These are phyloP conservation scores for Axinella damicornis DNA, from an alignment of 37 sponge, comb jelly and placozoan species.

Conservation along the genomic window DNA sequence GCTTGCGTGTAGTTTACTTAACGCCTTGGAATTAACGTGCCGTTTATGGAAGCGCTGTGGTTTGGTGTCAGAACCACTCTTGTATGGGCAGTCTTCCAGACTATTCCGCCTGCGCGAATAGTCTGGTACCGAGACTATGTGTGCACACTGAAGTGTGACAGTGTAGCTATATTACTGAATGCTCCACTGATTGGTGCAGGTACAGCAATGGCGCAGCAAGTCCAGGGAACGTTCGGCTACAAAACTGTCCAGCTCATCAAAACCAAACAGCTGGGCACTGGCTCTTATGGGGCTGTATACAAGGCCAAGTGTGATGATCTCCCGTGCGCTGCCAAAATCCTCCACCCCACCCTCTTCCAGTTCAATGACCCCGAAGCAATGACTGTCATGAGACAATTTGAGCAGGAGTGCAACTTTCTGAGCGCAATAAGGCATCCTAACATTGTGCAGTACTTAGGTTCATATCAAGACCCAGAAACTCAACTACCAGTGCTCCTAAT, in stretches of 20 bases:
- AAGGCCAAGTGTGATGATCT: not conserved
- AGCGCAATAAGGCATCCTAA: not conserved
- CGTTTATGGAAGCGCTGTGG: too few species aligned
- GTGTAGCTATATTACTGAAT: too few species aligned
- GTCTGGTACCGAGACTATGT: too few species aligned
- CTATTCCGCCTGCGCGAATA: too few species aligned
- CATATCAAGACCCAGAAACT: not conserved
- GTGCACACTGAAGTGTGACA: too few species aligned
- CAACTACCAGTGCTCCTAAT: slow-evolving; percentile 12
- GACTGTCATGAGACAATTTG: not conserved
- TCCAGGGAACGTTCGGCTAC: too few species aligned
- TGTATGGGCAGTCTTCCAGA: too few species aligned
- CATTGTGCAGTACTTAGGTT: slow-evolving; percentile 10
- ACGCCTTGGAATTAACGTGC: too few species aligned
- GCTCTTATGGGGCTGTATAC: not conserved
- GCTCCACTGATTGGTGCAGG: too few species aligned
- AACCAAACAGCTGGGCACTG: not conserved
- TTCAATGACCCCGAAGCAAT: not conserved
- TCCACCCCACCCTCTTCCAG: not conserved
- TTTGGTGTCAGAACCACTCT: too few species aligned
- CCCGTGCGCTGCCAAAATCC: not conserved
- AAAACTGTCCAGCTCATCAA: not conserved
- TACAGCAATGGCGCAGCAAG: too few species aligned
- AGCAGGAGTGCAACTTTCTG: slow-evolving; percentile 4
- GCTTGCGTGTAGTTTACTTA: too few species aligned